phyloP scores from a whole-genome alignment of 2,113 vertebrate genomes.

The Aphyosemion australe region DNA sequence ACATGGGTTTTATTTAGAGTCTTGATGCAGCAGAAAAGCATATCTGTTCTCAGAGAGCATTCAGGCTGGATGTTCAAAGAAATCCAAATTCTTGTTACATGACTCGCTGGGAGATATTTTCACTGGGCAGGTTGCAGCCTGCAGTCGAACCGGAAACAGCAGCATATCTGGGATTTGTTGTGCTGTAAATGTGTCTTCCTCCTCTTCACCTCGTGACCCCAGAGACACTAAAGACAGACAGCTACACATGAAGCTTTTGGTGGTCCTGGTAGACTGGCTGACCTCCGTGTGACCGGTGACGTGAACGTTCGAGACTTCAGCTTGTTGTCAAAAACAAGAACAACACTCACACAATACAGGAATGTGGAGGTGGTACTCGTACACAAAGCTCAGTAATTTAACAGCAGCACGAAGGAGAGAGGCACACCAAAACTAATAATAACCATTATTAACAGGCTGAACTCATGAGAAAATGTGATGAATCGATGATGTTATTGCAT shows the following conservation, averaged over 20 bases:
- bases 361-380: conserved; percentile 49
- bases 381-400: conserved; percentile 32
- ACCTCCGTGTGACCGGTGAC: neutral
- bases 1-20: neutral
- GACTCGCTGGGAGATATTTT: neutral
- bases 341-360: conserved; percentile 19
- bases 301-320: neutral
- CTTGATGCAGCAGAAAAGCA: neutral
- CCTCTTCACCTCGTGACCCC: neutral
- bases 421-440: neutral
- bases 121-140: neutral
- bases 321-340: conserved; percentile 20
- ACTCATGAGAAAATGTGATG: too few relatives aligned
- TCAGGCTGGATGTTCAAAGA: neutral
- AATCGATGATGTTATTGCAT: too few relatives aligned
- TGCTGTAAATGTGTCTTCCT: neutral
- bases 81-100: neutral
- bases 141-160: conserved; percentile 11
- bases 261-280: neutral
- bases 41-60: neutral
- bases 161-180: conserved; percentile 8
- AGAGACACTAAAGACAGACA: neutral
- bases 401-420: neutral
- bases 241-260: neutral
- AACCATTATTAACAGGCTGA: too few relatives aligned